Base-by-base conservation (phyloP, 1,140 invertebrate genomes). In the Megalopta genalis region DNA sequence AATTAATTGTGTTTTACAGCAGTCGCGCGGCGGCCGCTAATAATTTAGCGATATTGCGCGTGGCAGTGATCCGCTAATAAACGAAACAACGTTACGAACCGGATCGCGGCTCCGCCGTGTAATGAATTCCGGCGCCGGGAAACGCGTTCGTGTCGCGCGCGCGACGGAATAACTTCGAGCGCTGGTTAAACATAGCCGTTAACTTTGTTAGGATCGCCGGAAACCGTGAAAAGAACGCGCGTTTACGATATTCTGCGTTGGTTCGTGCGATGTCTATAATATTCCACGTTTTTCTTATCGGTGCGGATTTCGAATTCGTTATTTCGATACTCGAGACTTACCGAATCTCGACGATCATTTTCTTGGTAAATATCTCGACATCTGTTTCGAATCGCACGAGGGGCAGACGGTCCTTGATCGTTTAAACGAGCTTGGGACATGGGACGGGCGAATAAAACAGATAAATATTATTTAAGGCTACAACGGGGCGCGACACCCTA, bases 11-110 rank as follows among this genome's bases (percentile, higher is more conserved):
- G 39, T 67, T 75, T 80, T 21, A 46, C 60, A 42, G 77, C 23
- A 60, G 71, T 14, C n/a, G 32, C 37, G 8, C 14, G 62, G 21
- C 60, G 23, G 49, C 25, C 46, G 37, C 8, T 46, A 59, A 54
- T 71, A 79, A 79, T 79, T 70, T 73, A 73, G 70, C 62, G 63
- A 79, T 73, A 79, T 66, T 66, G 69, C 52, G 60, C n/a, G 77
- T 57, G 69, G 49, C 77, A 66, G 63, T 60, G 77, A 79, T 79
- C 62, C 69, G 10, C 77, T 79, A 79, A 79, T 79, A 79, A 73
- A 74, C 63, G 62, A 60, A 79, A 73, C 77, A 73, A 79, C 46
- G 77, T 79, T 74, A 79, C 77, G 23, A 59, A 18, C 39, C 49
- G 21, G 52, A 21, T 23, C 42, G 23, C 42, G 25, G 12, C 12